Evolutionary conservation across 1,140 invertebrate genomes (phyloP).

Genomic region (Cherax quadricarinatus): DNA sequence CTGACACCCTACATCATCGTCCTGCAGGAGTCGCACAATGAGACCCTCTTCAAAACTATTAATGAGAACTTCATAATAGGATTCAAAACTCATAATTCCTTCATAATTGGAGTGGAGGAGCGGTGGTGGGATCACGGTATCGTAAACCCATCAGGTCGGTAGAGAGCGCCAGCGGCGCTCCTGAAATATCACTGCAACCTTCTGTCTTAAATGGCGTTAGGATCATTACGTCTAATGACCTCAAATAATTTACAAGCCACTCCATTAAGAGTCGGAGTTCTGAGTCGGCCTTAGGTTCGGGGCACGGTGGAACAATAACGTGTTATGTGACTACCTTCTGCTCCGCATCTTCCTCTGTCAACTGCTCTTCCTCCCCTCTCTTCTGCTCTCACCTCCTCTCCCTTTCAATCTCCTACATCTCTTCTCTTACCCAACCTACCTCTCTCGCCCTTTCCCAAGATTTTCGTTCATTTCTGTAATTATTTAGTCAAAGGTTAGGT

Average conservation of each 20-base stretch:
- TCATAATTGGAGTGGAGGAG: background rate
- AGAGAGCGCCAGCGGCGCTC: background rate
- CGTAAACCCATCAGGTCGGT: background rate
- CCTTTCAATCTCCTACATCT: background rate
- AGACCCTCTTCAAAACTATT: background rate
- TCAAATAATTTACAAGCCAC: slow-evolving; percentile 1
- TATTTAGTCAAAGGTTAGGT: no score
- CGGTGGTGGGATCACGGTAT: background rate
- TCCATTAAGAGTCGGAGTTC: slow-evolving; percentile 2
- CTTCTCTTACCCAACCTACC: background rate
- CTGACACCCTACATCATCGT: background rate
- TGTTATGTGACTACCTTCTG: background rate
- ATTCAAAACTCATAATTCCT: slow-evolving; percentile 13
- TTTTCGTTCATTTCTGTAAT: no score
- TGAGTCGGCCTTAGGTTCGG: background rate
- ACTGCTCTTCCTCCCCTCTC: background rate
- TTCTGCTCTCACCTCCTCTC: background rate
- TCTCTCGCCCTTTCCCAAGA: background rate
- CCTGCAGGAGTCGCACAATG: background rate
- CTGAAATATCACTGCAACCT: background rate
- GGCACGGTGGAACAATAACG: background rate
- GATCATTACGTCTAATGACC: slow-evolving; percentile 18
- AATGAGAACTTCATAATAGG: slow-evolving; percentile 1
- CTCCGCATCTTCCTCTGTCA: background rate
- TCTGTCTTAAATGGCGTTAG: background rate